Evolutionary conservation across 1,140 invertebrate genomes (phyloP).

Genomic region (Sinella curviseta): DNA sequence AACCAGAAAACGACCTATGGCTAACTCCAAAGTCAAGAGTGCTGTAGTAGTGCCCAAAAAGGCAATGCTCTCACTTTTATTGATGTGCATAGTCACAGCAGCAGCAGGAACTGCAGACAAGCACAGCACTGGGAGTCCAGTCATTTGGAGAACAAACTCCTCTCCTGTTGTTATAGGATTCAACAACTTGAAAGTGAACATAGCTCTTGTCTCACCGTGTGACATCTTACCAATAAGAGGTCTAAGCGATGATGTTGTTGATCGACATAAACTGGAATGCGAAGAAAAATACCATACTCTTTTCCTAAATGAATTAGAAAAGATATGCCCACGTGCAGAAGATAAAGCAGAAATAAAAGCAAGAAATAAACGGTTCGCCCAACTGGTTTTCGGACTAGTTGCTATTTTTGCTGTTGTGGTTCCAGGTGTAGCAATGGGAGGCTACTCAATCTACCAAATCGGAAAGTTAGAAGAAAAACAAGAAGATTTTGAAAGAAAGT

Average conservation of each 20-base stretch:
- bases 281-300: conserved; percentile 24
- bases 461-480: not conserved
- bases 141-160: conserved; percentile 32
- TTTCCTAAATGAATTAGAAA: conserved; percentile 36
- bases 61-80: not conserved
- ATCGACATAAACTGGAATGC: not conserved
- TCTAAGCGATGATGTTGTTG: not conserved
- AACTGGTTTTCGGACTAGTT: not conserved
- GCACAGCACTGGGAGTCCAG: not conserved
- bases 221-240: conserved; percentile 14
- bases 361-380: not conserved
- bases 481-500: not conserved
- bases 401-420: not conserved
- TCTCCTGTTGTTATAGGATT: conserved; percentile 13
- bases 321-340: conserved; percentile 34
- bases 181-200: conserved; percentile 23
- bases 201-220: conserved; percentile 30
- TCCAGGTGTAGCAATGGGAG: conserved; percentile 8
- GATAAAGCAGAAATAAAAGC: not conserved
- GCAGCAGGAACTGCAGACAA: not conserved
- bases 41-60: not conserved
- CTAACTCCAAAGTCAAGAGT: not conserved
- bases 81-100: not conserved
- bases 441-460: conserved; percentile 13
- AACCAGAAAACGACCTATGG: not conserved